Evolutionary conservation across 2,797 vertebrate genomes (phyloP), one percentile per base, ranked within the genome.

Genomic region (Todus mexicanus): DNA sequence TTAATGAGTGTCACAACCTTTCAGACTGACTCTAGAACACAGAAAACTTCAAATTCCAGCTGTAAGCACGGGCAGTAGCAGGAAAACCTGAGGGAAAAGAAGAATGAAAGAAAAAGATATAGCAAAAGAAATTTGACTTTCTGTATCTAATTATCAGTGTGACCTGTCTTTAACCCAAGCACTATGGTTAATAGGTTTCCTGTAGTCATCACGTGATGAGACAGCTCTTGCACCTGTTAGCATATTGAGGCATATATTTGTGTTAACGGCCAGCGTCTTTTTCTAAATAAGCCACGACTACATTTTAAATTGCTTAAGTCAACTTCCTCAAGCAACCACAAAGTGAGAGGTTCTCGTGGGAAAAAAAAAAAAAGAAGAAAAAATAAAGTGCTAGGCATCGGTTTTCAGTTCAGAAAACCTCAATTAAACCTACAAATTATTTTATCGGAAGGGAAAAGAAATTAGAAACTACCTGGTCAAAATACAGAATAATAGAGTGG

Each of bases 291-390:
- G 97, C 97, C 95, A 95, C 84, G 15, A 94, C 78, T 78, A 96
- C 96, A 96, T 96, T 97, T 97, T 95, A 96, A 92, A 97, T 90
- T 95, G 94, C 94, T 97, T 88, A 91, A 96, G 96, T 97, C 97
- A 97, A 97, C 97, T 98, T 98, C 98, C 98, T 98, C 94, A 93
- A 96, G 82, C 95, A 97, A 98, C 98, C 98, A 96, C 97, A 98
- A 94, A 84, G 87, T 59, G 54, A 96, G 96, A 96, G 27, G 79
- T 98, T 98, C 98, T 98, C 98, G 14, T 98, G 98, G 96, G 98
- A 96, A 98, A 97, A 96, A 97, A 97, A 76, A 18, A 23, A n/a
- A n/a, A 65, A 97, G 94, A 73, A 78, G 66, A 53, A 29, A 10
- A 42, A 89, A 91, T 91, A 70, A 83, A 90, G 70, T 40, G 66